Evolutionary conservation across 2,113 vertebrate genomes (phyloP), one percentile per base, ranked within the genome.

Genomic region (Lepidothrix coronata): DNA sequence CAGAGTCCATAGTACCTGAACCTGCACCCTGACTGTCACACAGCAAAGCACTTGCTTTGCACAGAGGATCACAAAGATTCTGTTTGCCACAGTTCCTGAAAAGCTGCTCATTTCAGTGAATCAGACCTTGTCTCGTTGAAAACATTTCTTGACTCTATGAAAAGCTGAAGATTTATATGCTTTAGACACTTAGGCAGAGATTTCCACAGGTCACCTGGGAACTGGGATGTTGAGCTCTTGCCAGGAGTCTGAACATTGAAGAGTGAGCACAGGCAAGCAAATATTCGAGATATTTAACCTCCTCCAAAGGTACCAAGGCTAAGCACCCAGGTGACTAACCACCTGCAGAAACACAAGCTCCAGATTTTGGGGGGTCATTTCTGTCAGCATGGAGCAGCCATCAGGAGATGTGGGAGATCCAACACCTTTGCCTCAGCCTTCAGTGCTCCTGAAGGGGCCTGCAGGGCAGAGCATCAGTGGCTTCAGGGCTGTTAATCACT

Each of bases 141-240:
- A 85, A 48, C 33, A 52, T 33, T 57, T 67, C 48, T 57, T 44
- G 37, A 52, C 52, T 76, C 49, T 8, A 44, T 11, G 41, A 71
- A 78, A 91, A 79, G 49, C 44, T 71, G 22, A 76, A 79, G n/a
- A 73, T 72, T 77, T 70, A 48, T 30, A 61, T 31, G 25, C 62
- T 82, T 75, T 65, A 93, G 66, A 79, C 62, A 74, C 37, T 59
- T 58, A 21, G 30, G 58, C 28, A 52, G 63, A 85, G 89, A 70
- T 91, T 95, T 91, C 46, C 71, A 82, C n/a, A 37, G 80, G n/a
- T 85, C 81, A 27, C 51, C 66, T 70, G 84, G 58, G 87, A 95
- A 72, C 83, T 20, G 33, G 37, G 37, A 46, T 51, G 37, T 67
- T 77, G 72, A 90, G 67, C 67, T 86, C 57, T 48, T 57, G 52